Evolutionary conservation across 2,113 vertebrate species (phyloP).

Genomic region (Ramphastos sulfuratus): DNA sequence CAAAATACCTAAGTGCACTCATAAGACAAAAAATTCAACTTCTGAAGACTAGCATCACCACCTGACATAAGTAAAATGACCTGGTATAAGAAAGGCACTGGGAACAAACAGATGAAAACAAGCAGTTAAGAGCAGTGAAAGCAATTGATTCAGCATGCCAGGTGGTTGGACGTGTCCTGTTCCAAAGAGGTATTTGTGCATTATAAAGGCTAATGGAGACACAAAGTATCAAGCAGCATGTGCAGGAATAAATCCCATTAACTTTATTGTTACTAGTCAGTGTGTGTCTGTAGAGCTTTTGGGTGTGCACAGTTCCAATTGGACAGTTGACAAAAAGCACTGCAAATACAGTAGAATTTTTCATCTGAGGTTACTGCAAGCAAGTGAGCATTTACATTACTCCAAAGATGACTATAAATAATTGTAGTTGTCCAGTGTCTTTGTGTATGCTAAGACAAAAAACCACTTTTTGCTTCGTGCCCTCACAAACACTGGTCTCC

Average conservation of each 20-base stretch:
- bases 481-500: neutral
- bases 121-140: neutral
- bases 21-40: neutral
- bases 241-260: neutral
- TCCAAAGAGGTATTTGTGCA: neutral
- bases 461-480: neutral
- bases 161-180: neutral
- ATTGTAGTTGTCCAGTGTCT: neutral
- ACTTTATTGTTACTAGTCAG: neutral
- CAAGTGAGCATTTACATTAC: neutral
- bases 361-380: neutral
- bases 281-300: neutral
- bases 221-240: neutral
- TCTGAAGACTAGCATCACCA: neutral
- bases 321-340: neutral
- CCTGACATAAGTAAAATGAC: neutral
- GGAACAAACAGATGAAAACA: neutral
- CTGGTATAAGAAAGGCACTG: neutral
- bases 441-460: neutral
- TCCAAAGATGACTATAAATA: neutral
- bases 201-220: neutral
- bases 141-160: accelerated
- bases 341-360: neutral
- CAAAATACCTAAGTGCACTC: neutral
- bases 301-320: neutral